These are phyloP conservation scores for Triops longicaudatus DNA, from an alignment of 1,140 invertebrate genomes.

Conservation along the genomic window DNA sequence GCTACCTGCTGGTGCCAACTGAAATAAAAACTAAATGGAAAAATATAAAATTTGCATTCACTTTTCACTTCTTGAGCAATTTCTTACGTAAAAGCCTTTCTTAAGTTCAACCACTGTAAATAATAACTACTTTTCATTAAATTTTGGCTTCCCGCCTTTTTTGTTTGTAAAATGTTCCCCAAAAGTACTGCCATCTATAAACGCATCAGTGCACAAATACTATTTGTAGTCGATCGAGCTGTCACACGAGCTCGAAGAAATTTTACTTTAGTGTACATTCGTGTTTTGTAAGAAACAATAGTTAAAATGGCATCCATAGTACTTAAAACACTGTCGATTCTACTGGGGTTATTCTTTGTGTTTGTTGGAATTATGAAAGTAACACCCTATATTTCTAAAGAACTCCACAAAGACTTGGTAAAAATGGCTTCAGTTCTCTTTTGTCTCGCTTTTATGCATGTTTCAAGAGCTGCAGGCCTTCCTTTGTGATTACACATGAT, in stretches of 20 bases:
- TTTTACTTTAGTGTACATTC: neutral
- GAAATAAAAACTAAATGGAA: neutral
- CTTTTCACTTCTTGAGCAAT: too few species aligned
- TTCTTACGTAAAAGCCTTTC: too few species aligned
- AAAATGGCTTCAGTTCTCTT: conserved; percentile 39
- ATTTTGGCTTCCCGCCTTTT: neutral
- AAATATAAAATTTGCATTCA: neutral
- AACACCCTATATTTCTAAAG: conserved; percentile 81
- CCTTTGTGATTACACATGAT: neutral
- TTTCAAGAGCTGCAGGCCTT: neutral
- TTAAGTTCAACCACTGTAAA: too few species aligned
- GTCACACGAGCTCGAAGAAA: conserved; percentile 8
- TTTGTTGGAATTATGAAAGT: conserved; percentile 89
- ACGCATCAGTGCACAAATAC: neutral
- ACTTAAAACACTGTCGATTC: conserved; percentile 76
- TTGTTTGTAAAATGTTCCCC: neutral
- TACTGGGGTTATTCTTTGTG: conserved; percentile 89
- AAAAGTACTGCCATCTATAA: neutral
- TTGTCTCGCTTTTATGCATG: conserved; percentile 25
- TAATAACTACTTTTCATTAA: too few species aligned
- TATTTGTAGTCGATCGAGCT: neutral
- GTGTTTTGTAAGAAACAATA: conserved; percentile 1
- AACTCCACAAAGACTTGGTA: conserved; percentile 94
- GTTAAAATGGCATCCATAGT: conserved; percentile 57
- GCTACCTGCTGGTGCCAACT: too few species aligned